A percentile compares a stretch with the other conserved stretches of the same genome.
These are phyloP conservation scores for Luperina nickerlii DNA, from an alignment of 2,888 invertebrate genomes.

Conservation along the genomic window DNA sequence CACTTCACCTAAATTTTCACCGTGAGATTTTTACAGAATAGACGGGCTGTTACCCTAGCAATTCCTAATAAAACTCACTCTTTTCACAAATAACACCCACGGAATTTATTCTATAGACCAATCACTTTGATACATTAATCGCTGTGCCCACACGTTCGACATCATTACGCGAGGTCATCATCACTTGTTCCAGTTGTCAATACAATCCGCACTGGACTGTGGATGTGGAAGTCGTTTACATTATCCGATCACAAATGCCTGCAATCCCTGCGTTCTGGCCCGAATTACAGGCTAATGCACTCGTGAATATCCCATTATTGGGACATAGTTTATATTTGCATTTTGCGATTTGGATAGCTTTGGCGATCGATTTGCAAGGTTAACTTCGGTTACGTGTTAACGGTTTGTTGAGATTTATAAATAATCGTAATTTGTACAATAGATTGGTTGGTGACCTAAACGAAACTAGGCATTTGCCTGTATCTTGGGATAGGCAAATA, in stretches of 20 bases:
- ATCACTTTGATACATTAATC: slow-evolving; percentile 15
- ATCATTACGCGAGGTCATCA: slow-evolving; percentile 30
- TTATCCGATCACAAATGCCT: slow-evolving; percentile 50
- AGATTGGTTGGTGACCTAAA: no score
- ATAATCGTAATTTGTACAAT: no score
- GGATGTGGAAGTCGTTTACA: slow-evolving; percentile 51
- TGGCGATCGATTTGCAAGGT: slow-evolving; percentile 18
- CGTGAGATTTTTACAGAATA: not conserved
- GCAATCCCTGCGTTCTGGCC: slow-evolving; percentile 32
- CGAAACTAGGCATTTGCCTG: no score
- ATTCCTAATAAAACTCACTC: not conserved
- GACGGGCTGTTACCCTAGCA: not conserved
- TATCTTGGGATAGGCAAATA: no score
- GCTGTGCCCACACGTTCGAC: not conserved
- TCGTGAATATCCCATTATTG: slow-evolving; percentile 29
- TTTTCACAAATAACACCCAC: not conserved
- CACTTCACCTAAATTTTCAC: no score
- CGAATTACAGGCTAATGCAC: slow-evolving; percentile 49
- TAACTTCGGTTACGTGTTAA: not conserved
- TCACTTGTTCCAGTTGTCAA: slow-evolving; percentile 45
- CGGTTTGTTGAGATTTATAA: not conserved
- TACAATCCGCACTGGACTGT: slow-evolving; percentile 28
- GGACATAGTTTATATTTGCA: slow-evolving; percentile 29
- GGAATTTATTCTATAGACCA: slow-evolving; percentile 4
- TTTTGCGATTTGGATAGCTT: slow-evolving; percentile 30